phyloP scores from a whole-genome alignment of 2,797 vertebrate genomes.

The Microctenopoma stevenorrisi region DNA sequence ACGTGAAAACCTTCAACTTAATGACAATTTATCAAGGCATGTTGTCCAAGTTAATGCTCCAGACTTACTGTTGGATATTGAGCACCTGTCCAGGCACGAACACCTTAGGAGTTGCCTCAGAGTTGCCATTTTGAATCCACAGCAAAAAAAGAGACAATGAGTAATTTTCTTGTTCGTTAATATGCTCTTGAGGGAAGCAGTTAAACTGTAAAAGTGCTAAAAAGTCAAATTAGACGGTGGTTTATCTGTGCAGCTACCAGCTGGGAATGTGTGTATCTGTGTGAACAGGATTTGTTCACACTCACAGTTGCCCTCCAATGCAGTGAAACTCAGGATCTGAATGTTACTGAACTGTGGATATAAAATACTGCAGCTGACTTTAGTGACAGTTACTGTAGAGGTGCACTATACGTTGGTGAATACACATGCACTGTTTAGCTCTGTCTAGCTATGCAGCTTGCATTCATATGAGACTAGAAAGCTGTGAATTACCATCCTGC shows the following conservation, averaged over 20 bases:
- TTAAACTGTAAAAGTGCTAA: slow-evolving; percentile 22
- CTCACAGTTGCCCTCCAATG: slow-evolving; percentile 17
- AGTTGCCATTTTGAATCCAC: background rate
- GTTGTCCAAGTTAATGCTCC: background rate
- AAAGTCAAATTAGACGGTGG: slow-evolving; percentile 6
- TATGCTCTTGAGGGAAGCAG: slow-evolving; percentile 15
- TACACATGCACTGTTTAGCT: slow-evolving; percentile 32
- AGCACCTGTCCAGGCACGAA: background rate
- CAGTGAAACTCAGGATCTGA: background rate
- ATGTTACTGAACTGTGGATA: slow-evolving; percentile 8
- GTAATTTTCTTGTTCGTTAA: slow-evolving; percentile 1
- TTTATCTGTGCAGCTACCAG: slow-evolving; percentile 18
- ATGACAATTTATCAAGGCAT: slow-evolving; percentile 1
- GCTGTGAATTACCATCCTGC: background rate
- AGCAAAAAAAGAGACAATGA: slow-evolving; percentile 1
- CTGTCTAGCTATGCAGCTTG: slow-evolving; percentile 16
- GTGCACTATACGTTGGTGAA: slow-evolving; percentile 24
- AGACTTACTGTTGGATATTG: background rate
- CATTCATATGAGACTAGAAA: slow-evolving; percentile 21
- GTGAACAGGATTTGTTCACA: slow-evolving; percentile 23
- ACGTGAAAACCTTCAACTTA: slow-evolving; percentile 28
- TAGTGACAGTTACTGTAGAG: slow-evolving; percentile 2
- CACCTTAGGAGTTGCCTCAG: background rate
- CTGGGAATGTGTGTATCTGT: slow-evolving; percentile 15
- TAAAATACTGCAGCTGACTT: background rate